phyloP scores from a whole-genome alignment of 2,113 vertebrate genomes.

The Chrysochloris asiatica region DNA sequence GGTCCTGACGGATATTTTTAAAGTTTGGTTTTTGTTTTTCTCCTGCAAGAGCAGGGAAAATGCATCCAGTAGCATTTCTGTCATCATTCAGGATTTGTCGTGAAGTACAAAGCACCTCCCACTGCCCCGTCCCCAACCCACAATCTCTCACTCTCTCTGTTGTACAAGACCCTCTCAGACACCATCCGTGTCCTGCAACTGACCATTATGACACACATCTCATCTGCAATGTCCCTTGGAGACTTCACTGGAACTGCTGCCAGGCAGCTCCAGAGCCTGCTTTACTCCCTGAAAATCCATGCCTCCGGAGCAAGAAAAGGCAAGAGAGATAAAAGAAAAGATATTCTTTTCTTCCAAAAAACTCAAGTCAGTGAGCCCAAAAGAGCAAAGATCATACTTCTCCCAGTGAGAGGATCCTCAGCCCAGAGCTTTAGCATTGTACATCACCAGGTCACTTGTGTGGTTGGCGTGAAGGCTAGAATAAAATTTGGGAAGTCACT shows the following conservation, averaged over 20 bases:
- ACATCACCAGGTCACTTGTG: conserved; percentile 24
- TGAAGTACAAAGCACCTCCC: neutral
- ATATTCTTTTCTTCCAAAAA: neutral
- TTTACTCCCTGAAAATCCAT: conserved; percentile 20
- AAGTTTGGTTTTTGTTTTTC: neutral
- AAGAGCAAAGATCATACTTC: neutral
- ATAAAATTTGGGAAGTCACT: conserved; percentile 83
- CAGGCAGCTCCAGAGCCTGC: neutral
- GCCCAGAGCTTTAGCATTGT: conserved; percentile 9
- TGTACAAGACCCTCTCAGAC: neutral
- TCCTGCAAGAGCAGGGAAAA: conserved; percentile 11
- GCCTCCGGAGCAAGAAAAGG: neutral
- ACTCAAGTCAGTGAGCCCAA: conserved; percentile 45
- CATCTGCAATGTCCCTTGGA: neutral
- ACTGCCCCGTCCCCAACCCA: neutral
- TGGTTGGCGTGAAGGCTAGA: conserved; percentile 69
- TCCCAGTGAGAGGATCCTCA: neutral
- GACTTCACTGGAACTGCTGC: neutral
- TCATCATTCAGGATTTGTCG: conserved; percentile 35
- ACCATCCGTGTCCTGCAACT: neutral
- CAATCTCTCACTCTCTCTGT: neutral
- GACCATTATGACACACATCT: neutral
- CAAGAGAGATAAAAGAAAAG: conserved; percentile 27
- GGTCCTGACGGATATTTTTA: conserved; percentile 8
- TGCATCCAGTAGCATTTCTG: conserved; percentile 14